phyloP scores from a whole-genome alignment of 2,797 vertebrate genomes.

The Karalla daura region DNA sequence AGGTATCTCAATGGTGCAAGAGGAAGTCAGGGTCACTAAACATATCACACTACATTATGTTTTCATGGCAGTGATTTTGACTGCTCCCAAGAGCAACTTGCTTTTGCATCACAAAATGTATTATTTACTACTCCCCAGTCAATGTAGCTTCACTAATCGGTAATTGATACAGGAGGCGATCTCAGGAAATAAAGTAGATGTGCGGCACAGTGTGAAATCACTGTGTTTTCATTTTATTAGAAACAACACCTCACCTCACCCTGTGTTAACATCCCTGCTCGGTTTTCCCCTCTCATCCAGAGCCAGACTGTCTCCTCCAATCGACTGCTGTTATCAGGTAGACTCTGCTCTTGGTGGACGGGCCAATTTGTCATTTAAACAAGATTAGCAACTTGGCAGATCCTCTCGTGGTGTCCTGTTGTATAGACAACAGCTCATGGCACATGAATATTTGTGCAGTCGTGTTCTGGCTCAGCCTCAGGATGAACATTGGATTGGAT shows the following conservation, averaged over 20 bases:
- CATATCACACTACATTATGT: no score
- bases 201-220: not conserved
- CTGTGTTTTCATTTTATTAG: not conserved
- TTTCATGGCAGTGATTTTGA: no score
- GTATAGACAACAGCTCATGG: not conserved
- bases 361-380: slow-evolving; percentile 28
- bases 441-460: not conserved
- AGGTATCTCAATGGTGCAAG: no score
- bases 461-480: not conserved
- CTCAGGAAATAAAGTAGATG: not conserved
- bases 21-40: no score
- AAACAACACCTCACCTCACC: not conserved
- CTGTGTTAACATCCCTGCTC: not conserved
- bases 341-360: slow-evolving; percentile 15
- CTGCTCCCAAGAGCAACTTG: no score
- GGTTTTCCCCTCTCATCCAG: not conserved
- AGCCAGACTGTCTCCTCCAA: not conserved
- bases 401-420: not conserved
- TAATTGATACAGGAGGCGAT: not conserved
- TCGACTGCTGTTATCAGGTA: slow-evolving; percentile 12
- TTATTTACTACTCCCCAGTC: not conserved
- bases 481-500: not conserved
- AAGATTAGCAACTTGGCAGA: slow-evolving; percentile 26
- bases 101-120: not conserved
- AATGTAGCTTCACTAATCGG: not conserved